These are phyloP conservation scores for Hypena proboscidalis DNA, from an alignment of 2,888 invertebrate species.

Conservation along the genomic window DNA sequence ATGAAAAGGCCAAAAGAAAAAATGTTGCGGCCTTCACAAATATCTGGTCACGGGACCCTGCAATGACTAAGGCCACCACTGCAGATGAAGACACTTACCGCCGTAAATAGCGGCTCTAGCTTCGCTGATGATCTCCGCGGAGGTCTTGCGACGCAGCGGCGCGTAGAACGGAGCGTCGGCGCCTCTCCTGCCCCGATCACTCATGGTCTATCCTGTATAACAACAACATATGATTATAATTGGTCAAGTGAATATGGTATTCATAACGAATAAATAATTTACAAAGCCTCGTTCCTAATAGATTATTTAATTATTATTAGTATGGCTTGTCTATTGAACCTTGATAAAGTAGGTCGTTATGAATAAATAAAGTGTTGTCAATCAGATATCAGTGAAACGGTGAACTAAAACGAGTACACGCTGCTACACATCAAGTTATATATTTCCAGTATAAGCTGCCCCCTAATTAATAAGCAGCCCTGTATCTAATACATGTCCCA, in stretches of 20 bases:
- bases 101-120: constrained; percentile 87
- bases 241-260: too few relatives aligned
- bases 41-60: too few relatives aligned
- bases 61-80: too few relatives aligned
- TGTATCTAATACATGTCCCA: too few relatives aligned
- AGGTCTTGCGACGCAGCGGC: constrained; percentile 88
- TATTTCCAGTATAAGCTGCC: too few relatives aligned
- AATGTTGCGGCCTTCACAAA: too few relatives aligned
- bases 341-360: constrained; percentile 29
- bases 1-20: too few relatives aligned
- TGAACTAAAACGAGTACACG: constrained; percentile 6
- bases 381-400: constrained; percentile 13
- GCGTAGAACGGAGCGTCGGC: constrained; percentile 85
- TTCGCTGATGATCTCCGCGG: constrained; percentile 92
- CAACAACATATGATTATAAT: not conserved
- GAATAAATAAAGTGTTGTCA: constrained; percentile 30
- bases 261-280: not conserved
- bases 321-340: constrained; percentile 4
- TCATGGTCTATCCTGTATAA: constrained; percentile 55
- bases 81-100: constrained; percentile 48
- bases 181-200: constrained; percentile 64
- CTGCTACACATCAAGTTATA: too few relatives aligned
- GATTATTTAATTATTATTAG: too few relatives aligned
- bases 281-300: too few relatives aligned
- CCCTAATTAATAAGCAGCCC: too few relatives aligned